Conservation (phyloP, 1,140 invertebrate species). For the Dinoponera quadriceps region DNA sequence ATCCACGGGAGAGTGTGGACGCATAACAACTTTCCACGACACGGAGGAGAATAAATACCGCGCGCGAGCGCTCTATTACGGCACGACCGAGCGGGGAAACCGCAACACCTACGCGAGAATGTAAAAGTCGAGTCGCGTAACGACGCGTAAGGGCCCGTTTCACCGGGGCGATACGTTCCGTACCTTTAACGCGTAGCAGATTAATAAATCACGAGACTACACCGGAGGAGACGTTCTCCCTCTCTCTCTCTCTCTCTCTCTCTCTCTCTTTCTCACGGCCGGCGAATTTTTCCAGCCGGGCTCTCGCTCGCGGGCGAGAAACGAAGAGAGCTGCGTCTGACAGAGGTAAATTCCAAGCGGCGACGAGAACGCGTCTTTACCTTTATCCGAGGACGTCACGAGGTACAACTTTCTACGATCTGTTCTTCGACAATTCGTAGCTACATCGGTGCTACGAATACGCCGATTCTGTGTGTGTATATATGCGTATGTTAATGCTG, state of each 20-base stretch:
- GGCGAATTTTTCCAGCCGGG: conserved; percentile 28
- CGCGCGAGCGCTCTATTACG: neutral
- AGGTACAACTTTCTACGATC: conserved; percentile 53
- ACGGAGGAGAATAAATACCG: neutral
- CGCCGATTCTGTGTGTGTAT: neutral
- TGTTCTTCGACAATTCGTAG: conserved; percentile 40
- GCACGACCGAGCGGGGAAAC: conserved; percentile 3
- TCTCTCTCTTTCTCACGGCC: conserved; percentile 9
- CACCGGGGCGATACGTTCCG: neutral
- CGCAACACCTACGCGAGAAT: conserved; percentile 33
- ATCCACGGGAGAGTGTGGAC: neutral
- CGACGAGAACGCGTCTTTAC: neutral
- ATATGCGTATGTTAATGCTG: neutral
- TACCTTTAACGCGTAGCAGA: neutral
- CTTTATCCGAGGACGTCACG: conserved; percentile 16
- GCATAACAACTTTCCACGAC: conserved; percentile 9
- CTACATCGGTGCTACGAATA: neutral
- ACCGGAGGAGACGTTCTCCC: conserved; percentile 9
- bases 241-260: too few relatives aligned
- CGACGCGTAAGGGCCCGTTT: conserved; percentile 25
- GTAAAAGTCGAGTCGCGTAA: conserved; percentile 34
- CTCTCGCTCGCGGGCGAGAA: conserved; percentile 26
- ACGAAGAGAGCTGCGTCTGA: neutral
- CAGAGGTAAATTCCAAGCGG: conserved; percentile 45
- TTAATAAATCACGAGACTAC: conserved; percentile 57